phyloP scores from a whole-genome alignment of 2,888 invertebrate genomes.

The Eudemis profundana region DNA sequence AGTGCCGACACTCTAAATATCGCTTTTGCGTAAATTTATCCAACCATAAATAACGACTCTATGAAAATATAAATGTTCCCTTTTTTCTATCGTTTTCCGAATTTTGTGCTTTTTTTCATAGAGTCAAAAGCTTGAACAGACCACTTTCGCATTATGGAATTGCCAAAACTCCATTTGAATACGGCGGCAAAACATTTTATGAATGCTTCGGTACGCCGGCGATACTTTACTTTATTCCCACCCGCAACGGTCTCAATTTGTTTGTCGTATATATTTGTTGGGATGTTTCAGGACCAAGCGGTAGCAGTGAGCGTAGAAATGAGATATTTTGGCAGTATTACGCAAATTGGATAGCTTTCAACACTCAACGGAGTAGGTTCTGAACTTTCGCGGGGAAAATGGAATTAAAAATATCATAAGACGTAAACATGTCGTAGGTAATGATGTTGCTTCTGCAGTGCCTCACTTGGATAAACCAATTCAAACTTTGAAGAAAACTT shows the following conservation, averaged over 20 bases:
- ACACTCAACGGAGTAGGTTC: slow-evolving; percentile 85
- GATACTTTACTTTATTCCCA: slow-evolving; percentile 53
- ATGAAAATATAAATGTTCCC: slow-evolving; percentile 84
- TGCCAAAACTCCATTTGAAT: slow-evolving; percentile 82
- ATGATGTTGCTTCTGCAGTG: slow-evolving; percentile 74
- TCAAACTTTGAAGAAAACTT: slow-evolving; percentile 38
- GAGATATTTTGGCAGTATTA: slow-evolving; percentile 86
- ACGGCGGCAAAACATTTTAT: slow-evolving; percentile 60
- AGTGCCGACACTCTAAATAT: slow-evolving; percentile 83
- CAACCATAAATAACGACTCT: slow-evolving; percentile 83
- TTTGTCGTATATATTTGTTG: slow-evolving; percentile 49
- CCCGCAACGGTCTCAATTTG: slow-evolving; percentile 49
- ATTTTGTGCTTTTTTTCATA: slow-evolving; percentile 82
- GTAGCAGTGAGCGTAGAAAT: slow-evolving; percentile 82
- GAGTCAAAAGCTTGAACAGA: slow-evolving; percentile 86
- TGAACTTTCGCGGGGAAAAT: slow-evolving; percentile 84
- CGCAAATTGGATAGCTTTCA: slow-evolving; percentile 86
- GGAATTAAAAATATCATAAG: slow-evolving; percentile 85
- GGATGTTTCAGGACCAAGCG: slow-evolving; percentile 55
- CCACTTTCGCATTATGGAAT: slow-evolving; percentile 86
- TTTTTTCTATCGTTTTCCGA: slow-evolving; percentile 84
- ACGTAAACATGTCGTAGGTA: slow-evolving; percentile 80
- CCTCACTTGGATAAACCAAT: slow-evolving; percentile 43
- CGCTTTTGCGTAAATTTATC: slow-evolving; percentile 81
- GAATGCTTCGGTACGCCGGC: slow-evolving; percentile 35